Percentiles rank a stretch among this genome's conserved stretches.
phyloP scores from a whole-genome alignment of 2,113 vertebrate species.

The Varanus komodoensis region DNA sequence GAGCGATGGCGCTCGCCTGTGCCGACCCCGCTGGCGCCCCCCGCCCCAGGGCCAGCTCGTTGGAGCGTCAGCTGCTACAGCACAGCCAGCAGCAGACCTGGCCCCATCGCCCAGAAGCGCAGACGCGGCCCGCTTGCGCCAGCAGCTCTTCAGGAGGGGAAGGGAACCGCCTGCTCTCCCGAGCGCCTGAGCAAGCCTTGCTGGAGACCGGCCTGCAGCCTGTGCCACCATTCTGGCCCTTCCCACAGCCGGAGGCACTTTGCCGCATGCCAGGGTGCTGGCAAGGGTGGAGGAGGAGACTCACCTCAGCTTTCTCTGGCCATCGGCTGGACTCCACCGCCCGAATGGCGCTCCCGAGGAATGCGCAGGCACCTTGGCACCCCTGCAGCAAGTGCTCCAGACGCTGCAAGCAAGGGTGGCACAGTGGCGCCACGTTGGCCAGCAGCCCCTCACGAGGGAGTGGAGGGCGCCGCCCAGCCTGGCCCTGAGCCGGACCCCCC shows the following conservation, averaged over 20 bases:
- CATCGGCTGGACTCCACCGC: slow-evolving; percentile 75
- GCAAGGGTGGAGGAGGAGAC: not conserved
- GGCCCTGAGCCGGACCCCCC: no score
- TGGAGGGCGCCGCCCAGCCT: no score
- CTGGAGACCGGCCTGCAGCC: no score
- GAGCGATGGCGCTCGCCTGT: no score
- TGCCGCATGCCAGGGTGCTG: not conserved
- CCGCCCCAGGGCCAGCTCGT: no score
- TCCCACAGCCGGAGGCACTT: not conserved
- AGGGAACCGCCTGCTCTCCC: not conserved
- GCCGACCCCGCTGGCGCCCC: no score
- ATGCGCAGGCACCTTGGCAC: slow-evolving; percentile 80
- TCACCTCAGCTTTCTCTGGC: slow-evolving; percentile 81
- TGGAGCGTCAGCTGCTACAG: no score
- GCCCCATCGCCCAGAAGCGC: no score
- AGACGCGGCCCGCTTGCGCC: no score
- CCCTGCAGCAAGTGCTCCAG: slow-evolving; percentile 84
- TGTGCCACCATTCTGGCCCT: not conserved
- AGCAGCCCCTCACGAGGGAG: not conserved
- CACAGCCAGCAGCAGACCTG: no score
- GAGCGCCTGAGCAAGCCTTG: not conserved
- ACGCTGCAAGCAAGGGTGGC: slow-evolving; percentile 76
- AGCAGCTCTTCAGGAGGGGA: no score
- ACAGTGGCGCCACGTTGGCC: slow-evolving; percentile 10
- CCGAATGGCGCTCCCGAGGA: slow-evolving; percentile 84